Base-by-base conservation (phyloP, 2,888 invertebrate species). In the Oscheius onirici region DNA sequence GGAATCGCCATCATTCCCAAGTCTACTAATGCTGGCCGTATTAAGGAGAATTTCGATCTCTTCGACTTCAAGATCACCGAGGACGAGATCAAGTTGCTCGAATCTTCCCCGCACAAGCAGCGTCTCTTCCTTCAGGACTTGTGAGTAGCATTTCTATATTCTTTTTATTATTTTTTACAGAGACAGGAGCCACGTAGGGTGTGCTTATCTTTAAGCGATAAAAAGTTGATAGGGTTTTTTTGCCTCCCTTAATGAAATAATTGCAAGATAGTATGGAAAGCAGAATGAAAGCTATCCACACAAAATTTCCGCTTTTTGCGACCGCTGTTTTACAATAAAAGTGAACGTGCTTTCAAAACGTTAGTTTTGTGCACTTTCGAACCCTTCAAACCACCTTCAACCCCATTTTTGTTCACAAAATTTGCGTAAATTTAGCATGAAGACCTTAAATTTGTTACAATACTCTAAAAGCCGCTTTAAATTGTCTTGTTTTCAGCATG, bases 401-500 rank as follows among this genome's bases (percentile, higher is more conserved):
- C n/a, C n/a, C n/a, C n/a, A n/a, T n/a, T n/a, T n/a, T n/a, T n/a
- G n/a, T n/a, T n/a, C n/a, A n/a, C n/a, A n/a, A n/a, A n/a, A n/a
- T n/a, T n/a, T n/a, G n/a, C n/a, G n/a, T 49, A 10, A 49, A 49
- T n/a, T 17, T 8, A 49, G 6, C 10, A 11, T n/a, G 6, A 17
- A 24, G 22, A 52, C 22, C 13, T 17, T 24, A 17, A 49, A 11
- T 49, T 49, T 49, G 11, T 17, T 49, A 11, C 51, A 11, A 43
- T 49, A n/a, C 51, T 17, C 51, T 6, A 20, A n/a, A n/a, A n/a
- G n/a, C n/a, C n/a, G n/a, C 34, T 34, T 3, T 3, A 34, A 34
- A 17, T n/a, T 17, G 2, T 17, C 2, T n/a, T 8, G 5, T 43
- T 76, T 81, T 71, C 75, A 81, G 81, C 72, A 78, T 79, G 78